These are phyloP conservation scores for Himalopsyche anomala DNA, from an alignment of 2,888 invertebrate genomes.

Conservation along the genomic window DNA sequence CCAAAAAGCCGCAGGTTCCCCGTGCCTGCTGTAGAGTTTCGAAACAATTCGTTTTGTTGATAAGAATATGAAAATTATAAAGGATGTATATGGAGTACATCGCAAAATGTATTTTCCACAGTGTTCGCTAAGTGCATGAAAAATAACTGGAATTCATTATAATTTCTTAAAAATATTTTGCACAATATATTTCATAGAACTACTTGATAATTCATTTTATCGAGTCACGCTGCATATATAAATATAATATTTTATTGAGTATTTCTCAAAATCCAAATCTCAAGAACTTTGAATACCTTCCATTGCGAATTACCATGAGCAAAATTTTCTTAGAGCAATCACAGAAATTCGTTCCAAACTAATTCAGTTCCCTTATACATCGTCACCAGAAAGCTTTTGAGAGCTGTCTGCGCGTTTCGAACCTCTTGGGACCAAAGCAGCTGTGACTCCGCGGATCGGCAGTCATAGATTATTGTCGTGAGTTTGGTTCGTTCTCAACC, in stretches of 20 bases:
- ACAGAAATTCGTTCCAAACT: conserved; percentile 30
- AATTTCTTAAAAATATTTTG: too few species aligned
- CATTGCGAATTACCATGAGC: neutral
- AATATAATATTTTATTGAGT: too few species aligned
- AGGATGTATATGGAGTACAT: too few species aligned
- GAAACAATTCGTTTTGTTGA: too few species aligned
- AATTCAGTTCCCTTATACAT: conserved; percentile 31
- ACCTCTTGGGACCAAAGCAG: conserved; percentile 12
- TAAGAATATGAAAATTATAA: too few species aligned
- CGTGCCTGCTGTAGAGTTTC: too few species aligned
- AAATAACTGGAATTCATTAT: too few species aligned
- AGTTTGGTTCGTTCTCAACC: conserved; percentile 32
- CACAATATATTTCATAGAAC: too few species aligned
- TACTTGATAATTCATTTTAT: neutral
- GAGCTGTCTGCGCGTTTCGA: neutral
- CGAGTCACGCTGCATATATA: neutral
- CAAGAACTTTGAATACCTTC: neutral
- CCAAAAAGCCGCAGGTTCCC: too few species aligned
- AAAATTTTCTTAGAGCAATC: conserved; percentile 8
- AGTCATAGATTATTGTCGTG: conserved; percentile 36
- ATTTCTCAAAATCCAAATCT: too few species aligned
- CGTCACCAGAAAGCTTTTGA: conserved; percentile 10
- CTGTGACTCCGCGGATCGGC: conserved; percentile 24
- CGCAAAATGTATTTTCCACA: too few species aligned
- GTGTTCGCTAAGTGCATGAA: too few species aligned